Conservation (phyloP, 2,113 vertebrate genomes). For the Chinchilla lanigera region DNA sequence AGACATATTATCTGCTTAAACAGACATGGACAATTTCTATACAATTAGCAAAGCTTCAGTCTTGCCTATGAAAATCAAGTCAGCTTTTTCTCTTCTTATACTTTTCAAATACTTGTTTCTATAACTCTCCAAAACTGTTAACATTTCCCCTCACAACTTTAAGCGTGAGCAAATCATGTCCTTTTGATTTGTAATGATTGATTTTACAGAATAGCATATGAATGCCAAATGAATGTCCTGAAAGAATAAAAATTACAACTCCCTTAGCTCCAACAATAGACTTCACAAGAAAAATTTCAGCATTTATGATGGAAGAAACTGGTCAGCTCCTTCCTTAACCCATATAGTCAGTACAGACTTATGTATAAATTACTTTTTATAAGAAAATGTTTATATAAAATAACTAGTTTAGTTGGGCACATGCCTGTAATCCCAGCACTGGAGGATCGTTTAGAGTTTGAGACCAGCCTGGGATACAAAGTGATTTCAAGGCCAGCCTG, state of each 20-base stretch:
- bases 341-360: background rate
- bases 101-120: slow-evolving; percentile 28
- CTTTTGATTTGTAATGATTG: background rate
- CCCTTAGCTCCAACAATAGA: background rate
- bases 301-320: background rate
- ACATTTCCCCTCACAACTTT: background rate
- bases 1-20: background rate
- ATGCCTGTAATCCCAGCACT: too few species aligned
- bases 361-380: background rate
- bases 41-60: background rate
- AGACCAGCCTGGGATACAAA: too few species aligned
- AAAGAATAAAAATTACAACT: background rate
- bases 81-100: background rate
- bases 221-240: background rate
- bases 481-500: too few species aligned
- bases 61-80: background rate
- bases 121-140: background rate
- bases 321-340: background rate
- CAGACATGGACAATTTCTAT: background rate
- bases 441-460: too few species aligned
- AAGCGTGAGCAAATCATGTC: background rate
- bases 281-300: slow-evolving; percentile 43
- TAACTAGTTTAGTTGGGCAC: background rate
- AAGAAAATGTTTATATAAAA: background rate
- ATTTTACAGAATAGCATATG: background rate